Evolutionary conservation across 2,888 invertebrate species (phyloP), one percentile per base, ranked within the genome.

Genomic region (Eurytoma californica): DNA sequence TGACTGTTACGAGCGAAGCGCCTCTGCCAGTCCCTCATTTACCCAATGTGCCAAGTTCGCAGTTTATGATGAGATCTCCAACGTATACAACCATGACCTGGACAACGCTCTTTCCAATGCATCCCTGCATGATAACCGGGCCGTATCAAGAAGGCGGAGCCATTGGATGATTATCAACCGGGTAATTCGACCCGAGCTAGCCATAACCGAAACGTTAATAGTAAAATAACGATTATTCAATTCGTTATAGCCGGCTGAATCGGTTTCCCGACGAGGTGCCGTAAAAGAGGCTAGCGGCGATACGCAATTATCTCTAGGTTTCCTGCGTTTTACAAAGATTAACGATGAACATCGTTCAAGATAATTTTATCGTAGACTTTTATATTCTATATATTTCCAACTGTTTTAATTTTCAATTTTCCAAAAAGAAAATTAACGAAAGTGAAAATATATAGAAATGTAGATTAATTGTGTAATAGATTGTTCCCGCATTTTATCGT

Each of bases 51-150:
- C 87, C 89, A 4, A 90, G 85, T 72, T 89, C 89, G 13, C 89
- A 90, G 77, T 89, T 87, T 68, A 90, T 90, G 89, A 87, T 90
- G 87, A 83, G 93, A 82, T 92, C 94, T 0, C 92, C 93, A 76
- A 95, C 96, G 69, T 92, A 94, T 88, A 95, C 96, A 77, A 95
- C 96, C 69, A 94, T 94, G 92, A 95, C 96, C 85, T 94, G 95
- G 94, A 96, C 96, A 77, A 96, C 96, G 83, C 92, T 95, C 88
- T 96, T 96, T 91, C 96, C 96, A 80, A 96, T 95, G 95, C 95
- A 95, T 90, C 95, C 95, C 65, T 96, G 96, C 91, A 94, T 95
- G 90, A 95, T 96, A 86, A 95, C 96, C 82, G 96, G 96, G 83
- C 95, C 96, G 80, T 96, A 96, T 91, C 95, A 95, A 90, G 95